Percentiles rank a stretch among this genome's conserved stretches.
Conservation (phyloP, 2,113 vertebrate genomes). For the Chionomys nivalis region DNA sequence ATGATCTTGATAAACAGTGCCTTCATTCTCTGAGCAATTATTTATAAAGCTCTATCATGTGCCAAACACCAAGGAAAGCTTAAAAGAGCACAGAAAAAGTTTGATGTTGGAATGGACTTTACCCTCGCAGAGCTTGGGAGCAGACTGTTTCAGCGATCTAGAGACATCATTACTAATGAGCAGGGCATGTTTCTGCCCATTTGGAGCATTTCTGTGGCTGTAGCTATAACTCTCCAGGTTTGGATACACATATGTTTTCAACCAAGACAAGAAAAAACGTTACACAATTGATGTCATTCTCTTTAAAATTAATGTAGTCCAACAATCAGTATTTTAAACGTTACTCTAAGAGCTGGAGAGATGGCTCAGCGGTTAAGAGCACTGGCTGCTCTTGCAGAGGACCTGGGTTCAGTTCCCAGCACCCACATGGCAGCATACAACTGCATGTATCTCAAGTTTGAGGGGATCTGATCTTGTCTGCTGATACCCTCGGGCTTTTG, state of each 20-base stretch:
- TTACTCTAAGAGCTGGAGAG: neutral
- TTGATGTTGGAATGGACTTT: neutral
- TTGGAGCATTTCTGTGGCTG: slow-evolving; percentile 44
- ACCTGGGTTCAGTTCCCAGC: too few relatives aligned
- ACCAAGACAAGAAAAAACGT: slow-evolving; percentile 44
- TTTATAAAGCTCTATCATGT: slow-evolving; percentile 52
- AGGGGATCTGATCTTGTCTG: neutral
- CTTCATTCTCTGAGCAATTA: slow-evolving; percentile 11
- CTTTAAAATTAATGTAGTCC: slow-evolving; percentile 56
- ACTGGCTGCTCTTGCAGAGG: neutral
- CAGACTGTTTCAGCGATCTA: neutral
- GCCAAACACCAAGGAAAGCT: slow-evolving; percentile 44
- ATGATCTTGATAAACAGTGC: slow-evolving; percentile 1
- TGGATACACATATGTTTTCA: slow-evolving; percentile 25
- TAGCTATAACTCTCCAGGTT: neutral
- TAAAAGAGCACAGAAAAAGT: neutral
- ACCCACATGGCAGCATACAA: neutral
- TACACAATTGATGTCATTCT: slow-evolving; percentile 26
- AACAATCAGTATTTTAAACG: neutral
- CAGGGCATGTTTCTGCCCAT: slow-evolving; percentile 6
- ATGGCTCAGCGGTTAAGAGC: neutral
- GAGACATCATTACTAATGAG: slow-evolving; percentile 49
- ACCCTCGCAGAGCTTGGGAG: slow-evolving; percentile 28
- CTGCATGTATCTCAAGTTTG: neutral
- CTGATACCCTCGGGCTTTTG: neutral